Conservation (phyloP, 2,888 invertebrate species). For the Hypena proboscidalis region DNA sequence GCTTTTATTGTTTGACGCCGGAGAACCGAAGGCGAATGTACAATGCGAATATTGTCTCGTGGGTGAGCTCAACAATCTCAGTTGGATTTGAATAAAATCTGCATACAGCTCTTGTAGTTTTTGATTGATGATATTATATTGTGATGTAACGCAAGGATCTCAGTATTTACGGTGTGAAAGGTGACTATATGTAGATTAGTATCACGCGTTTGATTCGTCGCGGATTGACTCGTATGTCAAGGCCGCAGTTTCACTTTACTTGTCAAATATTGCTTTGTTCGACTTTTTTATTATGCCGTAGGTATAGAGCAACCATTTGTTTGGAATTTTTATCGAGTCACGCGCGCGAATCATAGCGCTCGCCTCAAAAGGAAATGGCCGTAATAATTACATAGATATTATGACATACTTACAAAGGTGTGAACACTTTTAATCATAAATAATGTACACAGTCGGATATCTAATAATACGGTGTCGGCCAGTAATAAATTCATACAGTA, state of each 20-base stretch:
- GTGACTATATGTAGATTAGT: conserved; percentile 80
- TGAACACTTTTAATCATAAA: conserved; percentile 50
- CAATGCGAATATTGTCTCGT: conserved; percentile 54
- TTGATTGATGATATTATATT: conserved; percentile 71
- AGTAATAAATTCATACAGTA: conserved; percentile 53
- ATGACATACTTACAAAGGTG: conserved; percentile 55
- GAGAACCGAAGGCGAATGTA: conserved; percentile 52
- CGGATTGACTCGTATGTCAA: conserved; percentile 70
- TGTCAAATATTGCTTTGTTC: conserved; percentile 64
- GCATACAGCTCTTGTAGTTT: conserved; percentile 68
- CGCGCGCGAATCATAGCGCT: conserved; percentile 37
- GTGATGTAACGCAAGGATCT: conserved; percentile 66
- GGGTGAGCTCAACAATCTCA: conserved; percentile 65
- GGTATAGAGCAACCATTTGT: conserved; percentile 47
- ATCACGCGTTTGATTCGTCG: conserved; percentile 71
- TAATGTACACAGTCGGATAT: conserved; percentile 28
- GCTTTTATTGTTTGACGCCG: conserved; percentile 48
- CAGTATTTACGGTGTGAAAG: conserved; percentile 70
- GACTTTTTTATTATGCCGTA: conserved; percentile 43
- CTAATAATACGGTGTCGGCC: conserved; percentile 29
- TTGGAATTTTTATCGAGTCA: conserved; percentile 65
- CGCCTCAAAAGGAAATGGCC: conserved; percentile 42
- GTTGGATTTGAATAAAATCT: conserved; percentile 70
- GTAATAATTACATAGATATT: conserved; percentile 36
- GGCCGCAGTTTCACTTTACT: conserved; percentile 65